phyloP scores from a whole-genome alignment of 2,888 invertebrate species.

The Dorcus parallelipipedus region DNA sequence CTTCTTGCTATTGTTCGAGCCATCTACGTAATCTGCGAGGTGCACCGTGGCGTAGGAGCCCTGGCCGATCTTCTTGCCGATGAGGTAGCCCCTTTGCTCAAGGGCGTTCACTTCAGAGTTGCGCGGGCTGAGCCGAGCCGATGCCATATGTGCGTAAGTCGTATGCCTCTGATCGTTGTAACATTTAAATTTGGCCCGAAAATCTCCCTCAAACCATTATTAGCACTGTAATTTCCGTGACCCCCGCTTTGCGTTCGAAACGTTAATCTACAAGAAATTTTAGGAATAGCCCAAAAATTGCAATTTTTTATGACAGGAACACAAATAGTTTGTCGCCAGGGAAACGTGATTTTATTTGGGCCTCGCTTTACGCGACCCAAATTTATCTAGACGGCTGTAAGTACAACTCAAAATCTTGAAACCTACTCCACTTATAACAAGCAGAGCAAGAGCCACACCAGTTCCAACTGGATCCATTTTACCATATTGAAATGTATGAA shows the following conservation, averaged over 20 bases:
- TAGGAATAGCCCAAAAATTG: conserved; percentile 22
- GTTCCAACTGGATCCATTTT: no score
- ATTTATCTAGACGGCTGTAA: no score
- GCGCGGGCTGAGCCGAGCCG: conserved; percentile 67
- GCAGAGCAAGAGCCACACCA: no score
- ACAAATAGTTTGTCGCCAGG: conserved; percentile 29
- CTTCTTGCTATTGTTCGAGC: conserved; percentile 64
- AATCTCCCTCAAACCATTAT: conserved; percentile 19
- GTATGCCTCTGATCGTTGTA: conserved; percentile 17
- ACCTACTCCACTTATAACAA: no score
- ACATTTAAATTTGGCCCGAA: conserved; percentile 19
- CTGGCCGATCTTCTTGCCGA: conserved; percentile 85
- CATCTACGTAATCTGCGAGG: conserved; percentile 76
- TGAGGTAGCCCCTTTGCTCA: conserved; percentile 78
- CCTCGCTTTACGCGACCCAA: no score
- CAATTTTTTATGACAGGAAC: conserved; percentile 25
- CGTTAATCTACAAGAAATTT: conserved; percentile 21
- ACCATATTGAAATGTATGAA: no score
- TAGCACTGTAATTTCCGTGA: conserved; percentile 19
- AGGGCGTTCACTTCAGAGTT: conserved; percentile 82
- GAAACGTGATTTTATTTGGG: conserved; percentile 22
- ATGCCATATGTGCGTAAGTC: conserved; percentile 54
- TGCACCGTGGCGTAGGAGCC: conserved; percentile 91
- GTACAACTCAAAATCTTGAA: no score
- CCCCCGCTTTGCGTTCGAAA: conserved; percentile 14